Base-by-base conservation (phyloP, 2,113 vertebrate genomes). In the Scolopax mira region DNA sequence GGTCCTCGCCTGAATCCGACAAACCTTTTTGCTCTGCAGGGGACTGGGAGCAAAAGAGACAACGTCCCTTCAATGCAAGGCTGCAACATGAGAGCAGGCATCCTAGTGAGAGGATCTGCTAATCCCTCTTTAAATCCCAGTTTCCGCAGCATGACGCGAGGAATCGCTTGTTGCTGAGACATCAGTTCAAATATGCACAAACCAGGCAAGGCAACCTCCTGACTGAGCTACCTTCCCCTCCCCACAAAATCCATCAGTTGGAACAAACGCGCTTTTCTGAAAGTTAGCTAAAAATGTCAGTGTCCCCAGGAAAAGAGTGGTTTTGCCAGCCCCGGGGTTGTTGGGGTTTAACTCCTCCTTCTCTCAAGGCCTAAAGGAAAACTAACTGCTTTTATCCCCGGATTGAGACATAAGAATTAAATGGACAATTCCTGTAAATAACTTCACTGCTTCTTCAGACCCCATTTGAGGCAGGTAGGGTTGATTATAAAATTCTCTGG, bases 21-120 rank as follows among this genome's bases (percentile, higher is more conserved):
- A 97, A 96, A 96, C 89, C 95, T 97, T 97, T 98, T 95, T 97
- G 98, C 97, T 98, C 98, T 98, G 98, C 96, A 97, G 97, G 96
- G 96, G 97, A 98, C 98, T 98, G 97, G 97, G 98, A 97, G 98
- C 97, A 98, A 97, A 97, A 98, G 97, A 98, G 96, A 98, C 96
- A 98, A 97, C 18, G 94, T 97, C 97, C 95, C 98, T 98, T 98
- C 98, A 97, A 88, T 97, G 96, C 94, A 79, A 92, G 96, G 96
- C 81, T 93, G 89, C 82, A 85, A 75, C 79, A 62, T 0, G 41
- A 77, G 54, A 93, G 42, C 2, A 12, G 41, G 61, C 5, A 10
- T 51, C 44, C 78, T 44, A 93, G 61, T 14, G 44, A 85, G 75
- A 88, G 52, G 91, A 89, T 44, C 66, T 30, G 72, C 62, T 62